Percentiles rank a stretch among this genome's conserved stretches.
Conservation (phyloP, 2,113 vertebrate genomes). For the Prolemur simus region DNA sequence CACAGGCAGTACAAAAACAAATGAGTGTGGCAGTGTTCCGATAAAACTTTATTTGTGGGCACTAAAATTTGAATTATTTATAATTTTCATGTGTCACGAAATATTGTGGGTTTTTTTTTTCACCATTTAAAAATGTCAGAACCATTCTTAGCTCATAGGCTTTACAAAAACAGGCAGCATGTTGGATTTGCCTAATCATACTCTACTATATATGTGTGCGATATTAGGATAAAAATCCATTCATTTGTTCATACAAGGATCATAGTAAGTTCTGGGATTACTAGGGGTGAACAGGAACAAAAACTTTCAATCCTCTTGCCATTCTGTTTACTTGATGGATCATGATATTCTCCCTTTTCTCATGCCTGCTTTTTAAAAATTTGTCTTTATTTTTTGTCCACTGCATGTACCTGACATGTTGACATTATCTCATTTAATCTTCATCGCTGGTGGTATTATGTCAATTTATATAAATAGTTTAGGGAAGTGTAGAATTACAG, state of each 20-base stretch:
- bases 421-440: not conserved
- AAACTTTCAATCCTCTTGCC: not conserved
- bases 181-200: not conserved
- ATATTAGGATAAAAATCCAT: not conserved
- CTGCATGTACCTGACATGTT: not conserved
- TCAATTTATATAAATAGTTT: not conserved
- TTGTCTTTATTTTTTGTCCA: not conserved
- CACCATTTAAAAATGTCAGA: not conserved
- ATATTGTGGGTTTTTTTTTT: not conserved
- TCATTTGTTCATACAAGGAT: not conserved
- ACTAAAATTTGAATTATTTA: not conserved
- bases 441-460: not conserved
- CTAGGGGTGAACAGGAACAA: not conserved
- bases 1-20: not conserved
- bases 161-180: not conserved
- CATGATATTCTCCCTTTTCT: not conserved
- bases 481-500: not conserved
- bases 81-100: not conserved
- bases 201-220: not conserved
- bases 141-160: not conserved
- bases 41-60: conserved; percentile 10
- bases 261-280: not conserved
- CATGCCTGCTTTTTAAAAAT: not conserved
- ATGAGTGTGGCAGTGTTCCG: not conserved
- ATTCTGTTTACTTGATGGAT: not conserved